Conservation (phyloP, 2,888 invertebrate species). For the Morpho helenor region DNA sequence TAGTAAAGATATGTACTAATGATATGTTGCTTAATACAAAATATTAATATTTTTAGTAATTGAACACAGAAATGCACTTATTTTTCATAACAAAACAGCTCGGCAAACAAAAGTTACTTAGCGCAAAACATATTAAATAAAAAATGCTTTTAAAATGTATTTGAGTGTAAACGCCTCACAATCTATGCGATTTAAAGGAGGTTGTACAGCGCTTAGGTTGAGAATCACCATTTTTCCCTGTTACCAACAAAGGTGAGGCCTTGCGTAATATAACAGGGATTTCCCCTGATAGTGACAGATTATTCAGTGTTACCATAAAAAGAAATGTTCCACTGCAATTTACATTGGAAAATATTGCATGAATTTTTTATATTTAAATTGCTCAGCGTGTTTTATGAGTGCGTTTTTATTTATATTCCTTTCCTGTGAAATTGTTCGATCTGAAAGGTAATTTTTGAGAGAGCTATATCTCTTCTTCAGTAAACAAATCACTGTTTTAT, state of each 20-base stretch:
- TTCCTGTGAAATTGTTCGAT: conserved; percentile 15
- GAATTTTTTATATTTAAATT: conserved; percentile 25
- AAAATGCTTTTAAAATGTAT: not conserved
- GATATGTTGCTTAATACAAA: no score
- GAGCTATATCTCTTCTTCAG: not conserved
- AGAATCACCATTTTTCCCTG: conserved; percentile 52
- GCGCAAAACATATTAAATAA: no score
- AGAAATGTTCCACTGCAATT: conserved; percentile 28
- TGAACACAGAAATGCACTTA: no score
- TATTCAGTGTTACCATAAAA: conserved; percentile 39
- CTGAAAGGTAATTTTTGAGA: conserved; percentile 13
- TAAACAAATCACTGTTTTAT: not conserved
- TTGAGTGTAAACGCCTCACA: conserved; percentile 30
- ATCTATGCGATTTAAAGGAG: conserved; percentile 36
- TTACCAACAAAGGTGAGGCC: conserved; percentile 44
- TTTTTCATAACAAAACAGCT: no score
- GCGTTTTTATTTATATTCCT: conserved; percentile 14
- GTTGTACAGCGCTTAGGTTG: conserved; percentile 39
- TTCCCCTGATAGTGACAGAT: conserved; percentile 56
- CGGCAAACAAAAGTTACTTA: no score
- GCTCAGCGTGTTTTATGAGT: conserved; percentile 17
- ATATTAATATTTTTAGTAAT: no score
- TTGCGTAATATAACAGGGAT: conserved; percentile 44
- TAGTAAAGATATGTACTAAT: no score
- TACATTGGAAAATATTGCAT: conserved; percentile 25